Percentiles rank a stretch among this genome's conserved stretches.
Conservation (phyloP, 2,888 invertebrate species). For the Andrena dorsata region DNA sequence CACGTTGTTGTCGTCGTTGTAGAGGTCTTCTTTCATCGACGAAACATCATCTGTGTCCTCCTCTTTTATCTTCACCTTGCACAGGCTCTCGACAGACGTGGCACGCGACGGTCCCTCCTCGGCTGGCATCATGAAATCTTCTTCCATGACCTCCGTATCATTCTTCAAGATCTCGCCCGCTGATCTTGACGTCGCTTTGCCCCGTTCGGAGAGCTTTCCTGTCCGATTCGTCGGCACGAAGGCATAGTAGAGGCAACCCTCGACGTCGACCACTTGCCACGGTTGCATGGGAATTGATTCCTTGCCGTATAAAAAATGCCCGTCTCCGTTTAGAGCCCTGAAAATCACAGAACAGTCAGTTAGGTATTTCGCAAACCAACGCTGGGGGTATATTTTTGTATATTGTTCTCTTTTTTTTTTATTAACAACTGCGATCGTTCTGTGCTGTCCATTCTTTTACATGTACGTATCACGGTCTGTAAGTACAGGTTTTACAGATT, state of each 20-base stretch:
- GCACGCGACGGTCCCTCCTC: conserved; percentile 39
- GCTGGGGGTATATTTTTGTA: background rate
- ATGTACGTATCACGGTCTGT: background rate
- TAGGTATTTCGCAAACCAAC: conserved; percentile 41
- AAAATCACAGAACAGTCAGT: conserved; percentile 71
- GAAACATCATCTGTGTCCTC: conserved; percentile 36
- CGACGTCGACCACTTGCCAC: conserved; percentile 78
- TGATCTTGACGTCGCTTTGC: conserved; percentile 7
- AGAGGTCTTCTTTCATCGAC: conserved; percentile 45
- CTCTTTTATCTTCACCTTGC: conserved; percentile 62
- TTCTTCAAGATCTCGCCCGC: background rate
- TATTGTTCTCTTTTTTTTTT: conserved; percentile 5
- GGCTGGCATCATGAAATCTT: background rate
- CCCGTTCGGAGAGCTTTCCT: conserved; percentile 1
- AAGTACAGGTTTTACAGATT: background rate
- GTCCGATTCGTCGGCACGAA: conserved; percentile 71
- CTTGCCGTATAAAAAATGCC: conserved; percentile 75
- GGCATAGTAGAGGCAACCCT: conserved; percentile 77
- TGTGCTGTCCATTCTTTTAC: conserved; percentile 1
- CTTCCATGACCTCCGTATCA: conserved; percentile 25
- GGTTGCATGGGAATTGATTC: conserved; percentile 77
- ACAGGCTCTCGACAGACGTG: conserved; percentile 44
- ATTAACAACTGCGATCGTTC: conserved; percentile 3
- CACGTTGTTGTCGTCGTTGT: conserved; percentile 64
- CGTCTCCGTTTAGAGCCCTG: conserved; percentile 69